These are phyloP conservation scores for Tenualosa thibaudeaui DNA, from an alignment of 2,797 vertebrate genomes.

Conservation along the genomic window DNA sequence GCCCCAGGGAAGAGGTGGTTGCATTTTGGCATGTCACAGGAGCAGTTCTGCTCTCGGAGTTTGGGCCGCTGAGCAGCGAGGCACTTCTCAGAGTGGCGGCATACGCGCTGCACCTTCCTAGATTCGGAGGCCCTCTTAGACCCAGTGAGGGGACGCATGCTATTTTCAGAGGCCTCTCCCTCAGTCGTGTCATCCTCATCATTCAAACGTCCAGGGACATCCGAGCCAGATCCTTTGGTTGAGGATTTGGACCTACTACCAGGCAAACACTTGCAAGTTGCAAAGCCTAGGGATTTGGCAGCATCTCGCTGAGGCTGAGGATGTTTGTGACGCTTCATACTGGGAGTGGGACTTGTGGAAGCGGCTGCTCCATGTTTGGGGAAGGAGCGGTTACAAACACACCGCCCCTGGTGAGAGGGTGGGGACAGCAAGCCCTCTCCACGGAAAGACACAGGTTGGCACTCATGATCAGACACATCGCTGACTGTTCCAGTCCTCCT, in stretches of 20 bases:
- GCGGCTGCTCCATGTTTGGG: constrained; percentile 46
- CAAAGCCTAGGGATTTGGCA: constrained; percentile 51
- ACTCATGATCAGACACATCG: constrained; percentile 61
- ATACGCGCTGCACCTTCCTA: constrained; percentile 45
- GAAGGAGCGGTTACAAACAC: constrained; percentile 67
- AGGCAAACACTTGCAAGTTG: constrained; percentile 57
- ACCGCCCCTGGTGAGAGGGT: constrained; percentile 42
- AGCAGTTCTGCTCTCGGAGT: constrained; percentile 59
- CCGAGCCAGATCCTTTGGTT: constrained; percentile 40
- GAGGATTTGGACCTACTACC: constrained; percentile 26
- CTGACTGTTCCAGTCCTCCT: constrained; percentile 51
- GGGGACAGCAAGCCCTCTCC: constrained; percentile 43
- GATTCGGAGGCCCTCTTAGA: constrained; percentile 32
- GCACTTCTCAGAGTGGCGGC: constrained; percentile 57
- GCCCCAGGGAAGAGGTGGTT: constrained; percentile 17
- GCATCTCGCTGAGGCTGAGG: constrained; percentile 54
- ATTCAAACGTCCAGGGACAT: constrained; percentile 6
- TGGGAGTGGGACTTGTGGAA: constrained; percentile 38
- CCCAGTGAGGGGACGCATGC: constrained; percentile 22
- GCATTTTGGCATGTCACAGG: constrained; percentile 50
- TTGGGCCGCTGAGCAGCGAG: constrained; percentile 44
- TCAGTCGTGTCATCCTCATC: constrained; percentile 53
- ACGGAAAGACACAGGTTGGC: constrained; percentile 44
- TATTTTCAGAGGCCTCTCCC: constrained; percentile 63
- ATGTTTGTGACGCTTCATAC: constrained; percentile 51